Evolutionary conservation across 2,797 vertebrate species (phyloP).

Genomic region (Loriculus beryllinus): DNA sequence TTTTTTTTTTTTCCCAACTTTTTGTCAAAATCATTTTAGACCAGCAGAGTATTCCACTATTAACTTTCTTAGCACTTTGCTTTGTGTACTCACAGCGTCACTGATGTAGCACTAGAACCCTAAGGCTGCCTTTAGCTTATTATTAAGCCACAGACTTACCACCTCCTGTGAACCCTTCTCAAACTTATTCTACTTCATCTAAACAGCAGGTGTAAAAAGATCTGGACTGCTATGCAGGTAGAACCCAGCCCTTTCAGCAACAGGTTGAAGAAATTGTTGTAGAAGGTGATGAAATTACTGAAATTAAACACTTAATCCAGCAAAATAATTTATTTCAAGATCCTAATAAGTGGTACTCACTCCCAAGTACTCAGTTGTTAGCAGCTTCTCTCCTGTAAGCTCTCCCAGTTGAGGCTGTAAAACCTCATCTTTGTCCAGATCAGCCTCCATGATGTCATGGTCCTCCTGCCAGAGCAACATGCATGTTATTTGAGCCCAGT

Average conservation of each 20-base stretch:
- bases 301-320: background rate
- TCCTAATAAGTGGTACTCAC: slow-evolving; percentile 73
- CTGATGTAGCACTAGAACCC: background rate
- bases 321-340: background rate
- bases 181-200: background rate
- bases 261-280: background rate
- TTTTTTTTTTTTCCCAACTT: background rate
- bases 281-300: background rate
- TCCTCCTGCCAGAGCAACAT: slow-evolving; percentile 81
- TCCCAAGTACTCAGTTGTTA: slow-evolving; percentile 93
- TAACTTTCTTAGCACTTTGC: background rate
- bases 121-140: slow-evolving; percentile 11
- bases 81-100: background rate
- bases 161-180: background rate
- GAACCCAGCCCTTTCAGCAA: background rate
- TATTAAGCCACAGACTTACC: background rate
- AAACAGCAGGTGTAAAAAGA: background rate
- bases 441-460: slow-evolving; percentile 81
- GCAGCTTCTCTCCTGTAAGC: slow-evolving; percentile 89
- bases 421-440: slow-evolving; percentile 89
- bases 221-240: background rate
- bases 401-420: slow-evolving; percentile 87
- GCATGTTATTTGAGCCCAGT: background rate
- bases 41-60: background rate
- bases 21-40: background rate